Base-by-base conservation (phyloP, 1,140 invertebrate genomes). In the Helicoverpa zea region DNA sequence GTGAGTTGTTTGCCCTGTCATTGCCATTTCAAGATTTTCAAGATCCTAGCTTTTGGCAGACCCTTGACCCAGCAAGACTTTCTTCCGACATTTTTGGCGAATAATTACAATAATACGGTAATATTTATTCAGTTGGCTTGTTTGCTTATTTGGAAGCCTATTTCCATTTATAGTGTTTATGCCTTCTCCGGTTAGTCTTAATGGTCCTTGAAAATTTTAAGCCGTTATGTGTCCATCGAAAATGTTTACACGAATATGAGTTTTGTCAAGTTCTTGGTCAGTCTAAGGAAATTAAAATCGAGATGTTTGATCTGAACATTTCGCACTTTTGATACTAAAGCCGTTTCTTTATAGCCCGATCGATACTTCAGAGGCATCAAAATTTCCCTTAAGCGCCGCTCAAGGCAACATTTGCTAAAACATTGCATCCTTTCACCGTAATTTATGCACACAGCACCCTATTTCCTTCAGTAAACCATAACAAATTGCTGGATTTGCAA, bases 121-220 rank as follows among this genome's bases (percentile, higher is more conserved):
- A 75, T 75, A 59, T 59, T 75, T 59, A 75, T 75, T 75, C 72
- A 59, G 72, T 35, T 23, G 56, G 13, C 56, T 75, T 16, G 35
- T 75, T 35, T 16, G 9, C 54, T 29, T 75, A 61, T 75, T 75
- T 75, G 29, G 56, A 11, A 49, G 56, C 59, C 72, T 30, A 75
- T 75, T 49, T 30, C 72, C 35, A 16, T 72, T n/a, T 59, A 59
- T 3, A 13, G 54, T 43, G 14, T 14, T n/a, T n/a, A 4, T 43
- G n/a, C 30, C n/a, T 64, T 7, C 35, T 14, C 61, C 58, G 58
- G 11, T 59, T 3, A 13, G 56, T 13, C 10, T 64, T 64, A 29
- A 35, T n/a, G 59, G 16, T 63, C 4, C 59, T 29, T 43, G 4
- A 13, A 64, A 12, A 35, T 5, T 59, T 59, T 9, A n/a, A n/a